phyloP scores from a whole-genome alignment of 2,888 invertebrate genomes.

The Sinotaia quadrata region DNA sequence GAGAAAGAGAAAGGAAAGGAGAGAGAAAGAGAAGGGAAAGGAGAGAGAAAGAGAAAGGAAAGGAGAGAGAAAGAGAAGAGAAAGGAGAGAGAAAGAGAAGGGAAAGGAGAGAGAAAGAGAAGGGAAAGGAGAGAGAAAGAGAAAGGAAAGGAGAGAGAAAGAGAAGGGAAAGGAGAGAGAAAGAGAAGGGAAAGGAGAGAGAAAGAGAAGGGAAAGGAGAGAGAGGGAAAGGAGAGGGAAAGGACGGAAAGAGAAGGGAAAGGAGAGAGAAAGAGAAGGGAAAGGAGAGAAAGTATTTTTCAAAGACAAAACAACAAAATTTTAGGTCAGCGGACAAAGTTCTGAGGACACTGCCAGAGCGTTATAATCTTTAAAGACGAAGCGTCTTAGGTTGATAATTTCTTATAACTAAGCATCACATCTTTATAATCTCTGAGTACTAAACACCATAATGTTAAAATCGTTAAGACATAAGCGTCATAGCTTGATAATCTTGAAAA shows the following conservation, averaged over 20 bases:
- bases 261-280: background rate
- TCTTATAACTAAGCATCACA: too few relatives aligned
- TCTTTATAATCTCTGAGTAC: too few relatives aligned
- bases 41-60: background rate
- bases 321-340: too few relatives aligned
- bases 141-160: background rate
- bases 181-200: background rate
- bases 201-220: slow-evolving; percentile 1
- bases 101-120: slow-evolving; percentile 12
- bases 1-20: slow-evolving; percentile 4
- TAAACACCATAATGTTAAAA: too few relatives aligned
- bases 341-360: too few relatives aligned
- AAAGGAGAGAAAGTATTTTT: background rate
- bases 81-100: background rate
- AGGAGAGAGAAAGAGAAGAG: slow-evolving; percentile 2
- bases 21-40: background rate
- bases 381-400: too few relatives aligned
- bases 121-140: background rate
- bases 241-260: background rate
- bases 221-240: background rate
- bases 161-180: background rate
- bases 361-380: too few relatives aligned
- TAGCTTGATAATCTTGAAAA: too few relatives aligned
- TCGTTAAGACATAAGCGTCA: too few relatives aligned
- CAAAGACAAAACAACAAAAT: too few relatives aligned